Conservation (phyloP, 1,140 invertebrate genomes). For the Odontomachus brunneus region DNA sequence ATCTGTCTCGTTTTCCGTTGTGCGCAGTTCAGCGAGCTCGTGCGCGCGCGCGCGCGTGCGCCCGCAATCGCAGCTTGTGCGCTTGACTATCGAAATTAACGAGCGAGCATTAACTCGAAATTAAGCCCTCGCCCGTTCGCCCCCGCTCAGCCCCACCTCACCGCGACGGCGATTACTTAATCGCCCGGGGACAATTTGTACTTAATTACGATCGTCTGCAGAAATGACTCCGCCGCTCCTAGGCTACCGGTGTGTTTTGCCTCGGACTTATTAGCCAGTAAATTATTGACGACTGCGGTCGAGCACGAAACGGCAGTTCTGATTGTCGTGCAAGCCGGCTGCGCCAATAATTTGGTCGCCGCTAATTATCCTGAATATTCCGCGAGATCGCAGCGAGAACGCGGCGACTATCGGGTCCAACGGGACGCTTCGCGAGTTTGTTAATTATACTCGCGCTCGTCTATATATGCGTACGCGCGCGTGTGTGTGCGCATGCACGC, state of each 20-base stretch:
- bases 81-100: conserved; percentile 43
- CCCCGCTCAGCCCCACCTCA: too few relatives aligned
- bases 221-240: conserved; percentile 29
- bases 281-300: conserved; percentile 48
- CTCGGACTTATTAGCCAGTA: conserved; percentile 34
- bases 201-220: conserved; percentile 46
- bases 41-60: background rate
- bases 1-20: background rate
- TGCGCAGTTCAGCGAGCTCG: too few relatives aligned
- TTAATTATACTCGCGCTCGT: conserved; percentile 51
- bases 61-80: background rate
- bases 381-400: conserved; percentile 20
- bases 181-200: conserved; percentile 49
- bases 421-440: conserved; percentile 53
- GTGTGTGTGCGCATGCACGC: too few relatives aligned
- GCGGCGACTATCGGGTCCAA: conserved; percentile 23
- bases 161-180: conserved; percentile 38
- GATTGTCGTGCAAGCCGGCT: conserved; percentile 44
- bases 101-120: conserved; percentile 45
- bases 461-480: too few relatives aligned
- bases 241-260: conserved; percentile 22
- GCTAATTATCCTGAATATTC: conserved; percentile 53
- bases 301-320: conserved; percentile 43
- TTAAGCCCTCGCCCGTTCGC: conserved; percentile 17
- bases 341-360: conserved; percentile 48